Percentiles rank a stretch among this genome's conserved stretches.
Conservation (phyloP, 2,888 invertebrate genomes). For the Athalia rosae region DNA sequence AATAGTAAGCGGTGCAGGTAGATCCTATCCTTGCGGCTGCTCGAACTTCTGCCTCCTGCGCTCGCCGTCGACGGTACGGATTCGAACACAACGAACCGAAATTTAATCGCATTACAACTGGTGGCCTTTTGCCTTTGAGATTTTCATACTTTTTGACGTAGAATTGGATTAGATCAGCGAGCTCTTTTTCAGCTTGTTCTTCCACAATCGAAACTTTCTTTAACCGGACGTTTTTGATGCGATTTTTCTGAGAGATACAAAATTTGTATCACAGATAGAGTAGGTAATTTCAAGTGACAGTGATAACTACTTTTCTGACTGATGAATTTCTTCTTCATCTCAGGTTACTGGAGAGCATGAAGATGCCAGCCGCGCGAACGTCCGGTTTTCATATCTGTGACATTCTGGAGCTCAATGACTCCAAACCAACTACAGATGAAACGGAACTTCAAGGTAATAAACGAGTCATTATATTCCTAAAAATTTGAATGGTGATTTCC, state of each 20-base stretch:
- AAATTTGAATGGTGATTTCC: not conserved
- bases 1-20: conserved; percentile 11
- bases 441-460: conserved; percentile 64
- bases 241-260: not conserved
- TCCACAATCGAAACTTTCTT: conserved; percentile 5
- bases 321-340: conserved; percentile 60
- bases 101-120: conserved; percentile 60
- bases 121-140: conserved; percentile 59
- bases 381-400: conserved; percentile 95
- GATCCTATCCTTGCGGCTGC: not conserved
- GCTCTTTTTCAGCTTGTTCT: conserved; percentile 10
- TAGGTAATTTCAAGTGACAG: not conserved
- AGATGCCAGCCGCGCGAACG: conserved; percentile 83
- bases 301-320: not conserved
- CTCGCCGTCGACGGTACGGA: conserved; percentile 2
- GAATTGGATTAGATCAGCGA: conserved; percentile 48
- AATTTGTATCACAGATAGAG: no score
- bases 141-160: conserved; percentile 47
- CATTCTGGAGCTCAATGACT: conserved; percentile 91
- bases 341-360: conserved; percentile 89
- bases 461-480: not conserved
- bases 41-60: not conserved
- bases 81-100: conserved; percentile 50
- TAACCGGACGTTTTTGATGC: not conserved
- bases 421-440: conserved; percentile 69